Evolutionary conservation across 2,113 vertebrate genomes (phyloP), one percentile per base, ranked within the genome.

Genomic region (Elephas maximus): DNA sequence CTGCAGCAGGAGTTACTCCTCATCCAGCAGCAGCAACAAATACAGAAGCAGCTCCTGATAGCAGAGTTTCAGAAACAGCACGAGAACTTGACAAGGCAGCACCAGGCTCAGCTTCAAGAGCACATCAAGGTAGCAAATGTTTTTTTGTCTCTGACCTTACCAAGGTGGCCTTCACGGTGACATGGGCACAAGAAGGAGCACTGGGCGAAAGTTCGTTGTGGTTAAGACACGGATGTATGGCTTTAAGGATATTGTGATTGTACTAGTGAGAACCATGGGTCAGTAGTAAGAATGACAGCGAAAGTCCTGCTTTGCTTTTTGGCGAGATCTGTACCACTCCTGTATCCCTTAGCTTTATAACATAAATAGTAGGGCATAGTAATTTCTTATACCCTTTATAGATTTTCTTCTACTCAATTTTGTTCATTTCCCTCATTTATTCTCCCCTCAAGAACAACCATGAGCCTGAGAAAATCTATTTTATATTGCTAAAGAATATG

Each of bases 41-140:
- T 99, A 97, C 99, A 99, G 98, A 99, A 99, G 97, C 99, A 99
- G 96, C 98, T 99, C 92, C 99, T 99, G 88, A 99, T 99, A 91
- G 99, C 99, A 24, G 99, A 99, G 98, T 99, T 99, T 98, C 99
- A 99, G 98, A 99, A 99, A 97, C 99, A 99, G 98, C 99, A 99
- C 28, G 99, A 99, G 98, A 99, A 99, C 98, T 96, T 99, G 98
- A 99, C 99, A 44, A 99, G 99, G 82, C 99, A 99, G 98, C 99
- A 99, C 97, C 99, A 99, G 98, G 99, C 99, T 91, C 99, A 99
- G 98, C 99, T 99, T 93, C 99, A 99, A 98, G 99, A 99, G 96
- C 99, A 99, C 98, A 99, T 99, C 98, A 99, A 99, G 99, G 99
- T 99, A 99, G 98, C 98, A 99, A 96, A 93, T 91, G 97, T 93